phyloP scores from a whole-genome alignment of 23 tunicate genomes.

The Styela plicata region DNA sequence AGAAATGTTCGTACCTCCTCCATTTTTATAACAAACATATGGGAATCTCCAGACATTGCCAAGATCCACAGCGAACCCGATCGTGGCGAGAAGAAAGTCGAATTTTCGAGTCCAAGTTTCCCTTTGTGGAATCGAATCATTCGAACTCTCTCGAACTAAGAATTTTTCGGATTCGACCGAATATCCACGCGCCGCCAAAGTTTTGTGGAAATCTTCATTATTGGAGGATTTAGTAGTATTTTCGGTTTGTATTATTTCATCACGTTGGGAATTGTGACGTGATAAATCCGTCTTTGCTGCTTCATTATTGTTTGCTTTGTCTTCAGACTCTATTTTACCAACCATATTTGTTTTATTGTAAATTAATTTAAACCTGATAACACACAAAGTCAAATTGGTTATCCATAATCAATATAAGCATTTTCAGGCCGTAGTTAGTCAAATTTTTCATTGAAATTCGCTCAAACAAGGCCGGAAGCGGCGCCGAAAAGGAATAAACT shows the following conservation, averaged over 20 bases:
- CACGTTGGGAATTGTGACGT: neutral
- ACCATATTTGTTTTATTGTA: neutral
- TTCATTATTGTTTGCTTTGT: conserved; percentile 1
- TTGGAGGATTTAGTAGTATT: neutral
- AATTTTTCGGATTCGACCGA: conserved; percentile 34
- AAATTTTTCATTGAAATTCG: too few species aligned
- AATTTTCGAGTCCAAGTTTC: conserved; percentile 66
- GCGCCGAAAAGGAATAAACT: too few species aligned
- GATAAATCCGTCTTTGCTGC: neutral
- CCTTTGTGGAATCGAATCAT: conserved; percentile 20
- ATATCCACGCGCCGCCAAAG: neutral
- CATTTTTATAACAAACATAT: conserved; percentile 68
- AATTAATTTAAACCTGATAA: neutral
- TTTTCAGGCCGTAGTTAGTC: too few species aligned
- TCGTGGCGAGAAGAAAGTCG: conserved; percentile 60
- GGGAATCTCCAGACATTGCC: conserved; percentile 95
- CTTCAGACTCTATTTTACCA: conserved; percentile 4
- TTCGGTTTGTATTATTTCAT: neutral
- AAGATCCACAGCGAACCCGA: conserved; percentile 88
- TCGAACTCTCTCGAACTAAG: conserved; percentile 3
- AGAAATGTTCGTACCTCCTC: conserved; percentile 81
- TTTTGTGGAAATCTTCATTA: neutral
- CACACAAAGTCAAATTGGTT: too few species aligned
- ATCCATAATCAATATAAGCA: too few species aligned
- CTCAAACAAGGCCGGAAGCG: too few species aligned